A percentile compares a stretch with the other conserved stretches of the same genome.
Evolutionary conservation across 2,797 vertebrate species (phyloP).

Genomic region (Smutsia temminckii): DNA sequence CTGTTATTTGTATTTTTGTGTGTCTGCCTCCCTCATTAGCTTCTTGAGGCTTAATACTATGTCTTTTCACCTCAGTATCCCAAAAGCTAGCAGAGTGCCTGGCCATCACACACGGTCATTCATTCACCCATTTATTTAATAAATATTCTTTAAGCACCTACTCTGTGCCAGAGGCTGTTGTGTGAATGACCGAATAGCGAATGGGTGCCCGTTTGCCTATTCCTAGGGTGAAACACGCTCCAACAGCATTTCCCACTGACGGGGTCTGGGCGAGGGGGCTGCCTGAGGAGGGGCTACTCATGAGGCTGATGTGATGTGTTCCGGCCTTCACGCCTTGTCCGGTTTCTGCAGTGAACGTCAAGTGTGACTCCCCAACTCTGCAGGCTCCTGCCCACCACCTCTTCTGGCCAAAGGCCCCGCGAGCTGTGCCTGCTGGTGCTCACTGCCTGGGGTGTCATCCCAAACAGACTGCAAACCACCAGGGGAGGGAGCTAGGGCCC

Average conservation of each 20-base stretch:
- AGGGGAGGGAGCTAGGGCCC: too few species aligned
- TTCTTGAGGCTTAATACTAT: neutral
- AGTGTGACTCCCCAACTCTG: neutral
- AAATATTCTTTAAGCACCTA: neutral
- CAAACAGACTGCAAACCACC: too few species aligned
- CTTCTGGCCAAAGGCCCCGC: neutral
- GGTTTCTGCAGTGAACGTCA: neutral
- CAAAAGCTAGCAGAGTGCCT: neutral
- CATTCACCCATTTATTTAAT: neutral
- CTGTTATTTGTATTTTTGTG: neutral
- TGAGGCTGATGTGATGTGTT: neutral
- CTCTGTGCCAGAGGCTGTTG: neutral
- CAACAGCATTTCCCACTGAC: neutral
- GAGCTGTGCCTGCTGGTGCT: neutral
- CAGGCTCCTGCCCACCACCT: neutral
- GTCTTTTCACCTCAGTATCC: neutral
- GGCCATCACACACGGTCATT: too few species aligned
- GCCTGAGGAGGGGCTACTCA: neutral
- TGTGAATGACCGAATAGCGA: neutral
- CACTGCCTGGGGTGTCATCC: neutral
- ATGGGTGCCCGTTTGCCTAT: fast-evolving
- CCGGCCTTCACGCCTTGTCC: neutral
- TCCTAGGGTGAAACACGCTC: neutral
- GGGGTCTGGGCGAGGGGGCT: neutral
- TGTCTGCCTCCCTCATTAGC: neutral